A percentile compares a stretch with the other conserved stretches of the same genome.
Evolutionary conservation across 2,113 vertebrate species (phyloP).

Genomic region (Cryptotis parvus): DNA sequence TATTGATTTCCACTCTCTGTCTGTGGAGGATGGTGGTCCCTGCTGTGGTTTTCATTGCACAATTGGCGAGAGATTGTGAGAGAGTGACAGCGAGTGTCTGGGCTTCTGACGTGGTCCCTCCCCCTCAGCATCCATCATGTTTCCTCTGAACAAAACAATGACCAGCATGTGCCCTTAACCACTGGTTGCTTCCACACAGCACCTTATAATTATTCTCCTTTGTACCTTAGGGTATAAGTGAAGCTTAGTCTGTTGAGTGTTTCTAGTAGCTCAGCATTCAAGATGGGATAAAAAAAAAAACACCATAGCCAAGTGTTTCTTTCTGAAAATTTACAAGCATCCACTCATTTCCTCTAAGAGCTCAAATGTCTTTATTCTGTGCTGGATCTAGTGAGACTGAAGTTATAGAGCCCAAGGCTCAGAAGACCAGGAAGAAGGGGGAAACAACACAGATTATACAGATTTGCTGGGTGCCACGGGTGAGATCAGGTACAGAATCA

Average conservation of each 20-base stretch:
- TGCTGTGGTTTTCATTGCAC: background rate
- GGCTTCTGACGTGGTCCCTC: no score
- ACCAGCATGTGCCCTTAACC: rapidly evolving
- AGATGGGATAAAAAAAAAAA: no score
- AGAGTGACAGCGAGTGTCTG: rapidly evolving
- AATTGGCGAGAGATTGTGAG: background rate
- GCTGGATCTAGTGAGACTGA: rapidly evolving
- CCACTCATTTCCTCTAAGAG: background rate
- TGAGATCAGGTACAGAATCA: background rate
- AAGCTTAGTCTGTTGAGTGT: background rate
- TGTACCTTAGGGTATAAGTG: rapidly evolving
- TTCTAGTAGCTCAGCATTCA: background rate
- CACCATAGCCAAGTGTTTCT: rapidly evolving
- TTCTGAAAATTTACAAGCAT: background rate
- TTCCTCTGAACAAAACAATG: rapidly evolving
- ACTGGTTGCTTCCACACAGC: rapidly evolving
- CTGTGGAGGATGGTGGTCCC: background rate
- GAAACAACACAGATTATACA: rapidly evolving
- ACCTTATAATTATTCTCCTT: rapidly evolving
- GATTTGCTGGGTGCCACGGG: background rate
- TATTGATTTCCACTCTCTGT: background rate
- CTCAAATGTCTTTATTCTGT: background rate
- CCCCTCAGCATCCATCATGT: no score
- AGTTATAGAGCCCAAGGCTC: background rate
- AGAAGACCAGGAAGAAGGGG: background rate